Base-by-base conservation (phyloP, 2,888 invertebrate genomes). In the Sympetrum striolatum region DNA sequence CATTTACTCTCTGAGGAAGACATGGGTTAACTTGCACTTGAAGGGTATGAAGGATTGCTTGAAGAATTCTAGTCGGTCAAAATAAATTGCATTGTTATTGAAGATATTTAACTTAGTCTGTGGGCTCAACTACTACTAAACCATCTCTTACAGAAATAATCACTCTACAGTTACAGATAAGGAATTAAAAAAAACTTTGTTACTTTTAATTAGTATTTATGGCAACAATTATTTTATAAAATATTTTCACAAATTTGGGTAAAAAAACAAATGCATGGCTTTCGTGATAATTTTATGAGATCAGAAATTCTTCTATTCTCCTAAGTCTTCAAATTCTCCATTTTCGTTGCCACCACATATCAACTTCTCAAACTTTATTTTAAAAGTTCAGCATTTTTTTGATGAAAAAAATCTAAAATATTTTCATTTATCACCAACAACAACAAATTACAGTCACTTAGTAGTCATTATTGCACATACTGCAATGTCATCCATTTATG, bases 181-280 rank as follows among this genome's bases (percentile, higher is more conserved):
- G 22, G 22, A 0, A 14, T 31, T 73, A 2, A 73, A 73, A 12
- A 73, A 73, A n/a, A 31, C 31, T 31, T 73, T 31, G 5, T 31
- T 37, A 12, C 0, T 86, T 53, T 86, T 86, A 86, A 64, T 86
- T 48, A 64, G 58, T 10, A 31, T 60, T 86, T 37, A 60, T 60
- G 37, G 37, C 31, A 86, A 86, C 86, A 86, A 86, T 60, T 22
- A n/a, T 86, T 60, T 86, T 86, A 86, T 37, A 86, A 86, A 86
- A 60, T 31, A 73, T 31, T 37, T 86, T 64, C 82, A 86, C 37
- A 86, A 86, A 86, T 58, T 60, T 35, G 35, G n/a, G 86, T 86
- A 60, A 60, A 86, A 39, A 86, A 86, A 86, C 86, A 86, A 80
- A 64, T 82, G 82, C 58, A 82, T 64, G 31, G 31, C 12, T 31